Evolutionary conservation across 2,797 vertebrate genomes (phyloP), one percentile per base, ranked within the genome.

Genomic region (Poecilia velifera): DNA sequence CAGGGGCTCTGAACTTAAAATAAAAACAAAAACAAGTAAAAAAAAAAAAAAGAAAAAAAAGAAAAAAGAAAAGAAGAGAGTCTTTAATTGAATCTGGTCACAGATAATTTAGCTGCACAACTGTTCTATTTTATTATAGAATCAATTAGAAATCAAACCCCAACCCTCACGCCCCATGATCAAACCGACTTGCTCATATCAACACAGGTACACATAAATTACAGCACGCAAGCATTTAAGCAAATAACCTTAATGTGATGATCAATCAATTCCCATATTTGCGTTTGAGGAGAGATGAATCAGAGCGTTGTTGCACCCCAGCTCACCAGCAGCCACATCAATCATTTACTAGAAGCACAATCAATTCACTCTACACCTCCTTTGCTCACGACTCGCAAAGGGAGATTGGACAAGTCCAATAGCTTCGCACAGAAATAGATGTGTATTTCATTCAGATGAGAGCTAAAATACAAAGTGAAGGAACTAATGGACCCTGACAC

Each of bases 371-470:
- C 72, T 75, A 76, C 45, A 55, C 74, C 64, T 87, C 73, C 77
- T 76, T 41, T 1, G 1, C 51, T 74, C 36, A 20, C 76, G 87
- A 77, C 86, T 79, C 62, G 2, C 64, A 77, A 72, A 57, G 74
- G 13, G 75, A 92, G 86, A 91, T 88, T 87, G 86, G 82, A 87
- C 82, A 90, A 82, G 80, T 85, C 82, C 14, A 53, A 31, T 79
- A 66, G 86, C 76, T 84, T 75, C 68, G 57, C n/a, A 55, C 16
- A 57, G 72, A 4, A 43, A n/a, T 57, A 9, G 36, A 73, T 53
- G 64, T 73, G 84, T 47, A 73, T 78, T 73, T 73, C 71, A 73
- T 53, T 55, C 73, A 74, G 71, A 22, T 25, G 16, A 78, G 79
- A 47, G 74, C 70, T 49, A 51, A 73, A 43, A 71, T 71, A 71